These are phyloP conservation scores for Ichneumon xanthorius DNA, from an alignment of 2,888 invertebrate species.

Conservation along the genomic window DNA sequence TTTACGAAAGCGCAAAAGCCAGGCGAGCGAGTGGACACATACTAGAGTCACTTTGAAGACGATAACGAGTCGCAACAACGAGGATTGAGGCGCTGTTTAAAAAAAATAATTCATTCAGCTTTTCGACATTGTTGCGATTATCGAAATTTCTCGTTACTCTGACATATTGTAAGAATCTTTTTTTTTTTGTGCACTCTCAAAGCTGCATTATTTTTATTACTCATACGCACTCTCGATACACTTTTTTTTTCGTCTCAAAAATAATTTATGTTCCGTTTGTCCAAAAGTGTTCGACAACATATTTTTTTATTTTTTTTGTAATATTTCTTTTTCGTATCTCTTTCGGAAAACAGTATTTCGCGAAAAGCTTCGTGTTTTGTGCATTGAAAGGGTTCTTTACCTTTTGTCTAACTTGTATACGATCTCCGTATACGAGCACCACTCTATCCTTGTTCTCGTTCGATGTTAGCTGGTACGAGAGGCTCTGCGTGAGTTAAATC, in stretches of 20 bases:
- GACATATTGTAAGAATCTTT: constrained; percentile 14
- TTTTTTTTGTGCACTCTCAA: constrained; percentile 35
- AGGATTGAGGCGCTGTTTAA: constrained; percentile 15
- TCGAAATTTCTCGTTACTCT: constrained; percentile 19
- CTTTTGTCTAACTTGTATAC: constrained; percentile 86
- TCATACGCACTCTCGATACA: constrained; percentile 56
- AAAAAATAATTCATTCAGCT: not conserved
- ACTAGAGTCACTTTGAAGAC: constrained; percentile 53
- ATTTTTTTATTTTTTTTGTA: constrained; percentile 2
- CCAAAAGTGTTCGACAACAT: constrained; percentile 15
- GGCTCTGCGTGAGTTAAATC: constrained; percentile 78
- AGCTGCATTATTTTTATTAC: constrained; percentile 38
- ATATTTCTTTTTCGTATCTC: constrained; percentile 31
- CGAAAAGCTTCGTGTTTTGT: constrained; percentile 58
- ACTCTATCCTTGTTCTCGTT: constrained; percentile 86
- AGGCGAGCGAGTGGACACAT: constrained; percentile 63
- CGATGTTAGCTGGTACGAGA: constrained; percentile 85
- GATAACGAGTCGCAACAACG: constrained; percentile 59
- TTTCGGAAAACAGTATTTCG: constrained; percentile 14
- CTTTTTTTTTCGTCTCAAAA: constrained; percentile 17
- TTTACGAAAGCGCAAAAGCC: constrained; percentile 66
- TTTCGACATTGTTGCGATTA: constrained; percentile 30
- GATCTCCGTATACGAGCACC: constrained; percentile 86
- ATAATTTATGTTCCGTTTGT: constrained; percentile 6
- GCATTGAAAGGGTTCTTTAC: constrained; percentile 80